Evolutionary conservation across 92 coral and sea anemone species (phyloP).

Genomic region (Porites rus): DNA sequence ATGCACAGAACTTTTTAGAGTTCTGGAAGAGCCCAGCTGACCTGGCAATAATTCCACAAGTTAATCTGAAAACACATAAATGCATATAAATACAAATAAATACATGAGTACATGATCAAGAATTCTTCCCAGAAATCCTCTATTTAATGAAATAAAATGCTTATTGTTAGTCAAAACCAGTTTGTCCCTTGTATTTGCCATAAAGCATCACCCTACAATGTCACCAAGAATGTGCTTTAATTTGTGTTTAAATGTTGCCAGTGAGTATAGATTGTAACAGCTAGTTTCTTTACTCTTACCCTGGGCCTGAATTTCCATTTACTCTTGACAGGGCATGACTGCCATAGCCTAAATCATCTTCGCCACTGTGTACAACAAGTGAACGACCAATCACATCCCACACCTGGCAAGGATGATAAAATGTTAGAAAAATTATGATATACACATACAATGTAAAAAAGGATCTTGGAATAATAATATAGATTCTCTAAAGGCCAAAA

Average conservation of each 20-base stretch:
- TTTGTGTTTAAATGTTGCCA: no score
- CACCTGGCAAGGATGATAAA: slow-evolving; percentile 58
- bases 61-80: slow-evolving; percentile 62
- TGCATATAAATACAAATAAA: no score
- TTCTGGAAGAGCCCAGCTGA: slow-evolving; percentile 99
- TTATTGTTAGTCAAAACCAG: no score
- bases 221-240: no score
- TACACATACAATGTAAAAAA: background rate
- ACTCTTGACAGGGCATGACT: slow-evolving; percentile 68
- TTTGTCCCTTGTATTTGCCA: no score
- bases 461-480: no score
- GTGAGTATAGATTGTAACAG: background rate
- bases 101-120: background rate
- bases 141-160: no score
- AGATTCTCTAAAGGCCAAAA: no score
- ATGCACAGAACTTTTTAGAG: slow-evolving; percentile 92
- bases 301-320: slow-evolving; percentile 93
- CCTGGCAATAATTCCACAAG: slow-evolving; percentile 98
- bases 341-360: slow-evolving; percentile 90
- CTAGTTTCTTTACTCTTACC: slow-evolving; percentile 47
- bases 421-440: background rate
- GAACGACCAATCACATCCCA: slow-evolving; percentile 99
- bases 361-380: slow-evolving; percentile 84
- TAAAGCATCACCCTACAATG: background rate
- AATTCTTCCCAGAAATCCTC: background rate